Base-by-base conservation (phyloP, 2,888 invertebrate species). In the Agrotis segetum region DNA sequence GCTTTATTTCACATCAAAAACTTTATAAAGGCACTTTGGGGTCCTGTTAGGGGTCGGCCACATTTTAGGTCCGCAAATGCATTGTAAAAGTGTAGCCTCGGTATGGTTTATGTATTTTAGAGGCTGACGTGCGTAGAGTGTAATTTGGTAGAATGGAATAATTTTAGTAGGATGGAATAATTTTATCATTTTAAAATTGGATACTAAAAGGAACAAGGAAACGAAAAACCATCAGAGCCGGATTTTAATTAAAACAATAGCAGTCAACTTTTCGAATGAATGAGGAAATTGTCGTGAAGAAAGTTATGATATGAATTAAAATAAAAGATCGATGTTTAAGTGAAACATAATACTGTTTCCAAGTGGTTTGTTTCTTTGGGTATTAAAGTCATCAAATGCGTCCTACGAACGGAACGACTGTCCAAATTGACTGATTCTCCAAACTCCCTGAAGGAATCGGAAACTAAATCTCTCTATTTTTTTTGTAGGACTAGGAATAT, bases 1-100 rank as follows among this genome's bases (percentile, higher is more conserved):
- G 60, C 63, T 79, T 79, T 79, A 73, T 79, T 79, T 67, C 29
- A 47, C 52, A 17, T 3, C 55, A 34, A 64, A 73, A 77, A 77
- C 50, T 79, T 79, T 73, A 34, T 63, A 79, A 79, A 67, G 61
- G 60, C 73, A 67, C 79, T 77, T 77, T 46, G 53, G 79, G 73
- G 79, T 77, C 66, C 62, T 24, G 52, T 73, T 72, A 62, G 44
- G 40, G 56, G 79, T 21, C n/a, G 46, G 60, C n/a, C 49, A 73
- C 79, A 73, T 66, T 79, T 72, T 72, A 47, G 1, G 13, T 29
- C 24, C 17, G 21, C 49, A 61, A 47, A 56, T 78, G 73, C 76
- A 66, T 17, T 34, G 63, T 55, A 46, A 55, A 68, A 68, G n/a
- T 56, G 44, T 61, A 13, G 47, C 19, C 21, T 55, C 24, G 16